Evolutionary conservation across 53 echinoderm and acorn worm species (phyloP).

Genomic region (Luidia sarsii): DNA sequence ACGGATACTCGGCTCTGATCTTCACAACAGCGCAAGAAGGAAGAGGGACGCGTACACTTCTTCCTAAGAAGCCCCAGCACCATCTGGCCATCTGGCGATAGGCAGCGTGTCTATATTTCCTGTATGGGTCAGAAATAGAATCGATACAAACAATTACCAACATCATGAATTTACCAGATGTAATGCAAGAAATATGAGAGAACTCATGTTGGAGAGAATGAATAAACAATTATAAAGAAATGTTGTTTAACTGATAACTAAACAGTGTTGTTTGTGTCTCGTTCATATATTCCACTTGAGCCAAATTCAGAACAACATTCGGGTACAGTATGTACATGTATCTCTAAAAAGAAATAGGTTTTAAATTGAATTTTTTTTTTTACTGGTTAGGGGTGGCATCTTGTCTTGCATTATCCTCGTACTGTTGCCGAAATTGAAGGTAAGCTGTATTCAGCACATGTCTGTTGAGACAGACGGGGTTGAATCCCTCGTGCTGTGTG

Average conservation of each 20-base stretch:
- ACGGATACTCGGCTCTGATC: constrained; percentile 16
- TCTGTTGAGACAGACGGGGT: constrained; percentile 22
- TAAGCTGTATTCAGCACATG: constrained; percentile 24
- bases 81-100: constrained; percentile 44
- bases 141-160: neutral
- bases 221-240: neutral
- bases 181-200: neutral
- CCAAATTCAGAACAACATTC: neutral
- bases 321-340: neutral
- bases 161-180: neutral
- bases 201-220: neutral
- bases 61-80: constrained; percentile 34
- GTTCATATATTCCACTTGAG: neutral
- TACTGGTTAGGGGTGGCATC: constrained; percentile 15
- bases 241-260: neutral
- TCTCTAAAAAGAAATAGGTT: neutral
- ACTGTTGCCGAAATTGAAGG: constrained; percentile 1
- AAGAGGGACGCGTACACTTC: constrained; percentile 20
- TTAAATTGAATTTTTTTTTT: neutral
- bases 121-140: neutral
- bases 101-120: constrained; percentile 27
- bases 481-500: constrained; percentile 31
- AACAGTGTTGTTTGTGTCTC: neutral
- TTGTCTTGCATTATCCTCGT: constrained; percentile 6
- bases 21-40: constrained; percentile 23